phyloP scores from a whole-genome alignment of 2,888 invertebrate genomes.

The Acheta domesticus region DNA sequence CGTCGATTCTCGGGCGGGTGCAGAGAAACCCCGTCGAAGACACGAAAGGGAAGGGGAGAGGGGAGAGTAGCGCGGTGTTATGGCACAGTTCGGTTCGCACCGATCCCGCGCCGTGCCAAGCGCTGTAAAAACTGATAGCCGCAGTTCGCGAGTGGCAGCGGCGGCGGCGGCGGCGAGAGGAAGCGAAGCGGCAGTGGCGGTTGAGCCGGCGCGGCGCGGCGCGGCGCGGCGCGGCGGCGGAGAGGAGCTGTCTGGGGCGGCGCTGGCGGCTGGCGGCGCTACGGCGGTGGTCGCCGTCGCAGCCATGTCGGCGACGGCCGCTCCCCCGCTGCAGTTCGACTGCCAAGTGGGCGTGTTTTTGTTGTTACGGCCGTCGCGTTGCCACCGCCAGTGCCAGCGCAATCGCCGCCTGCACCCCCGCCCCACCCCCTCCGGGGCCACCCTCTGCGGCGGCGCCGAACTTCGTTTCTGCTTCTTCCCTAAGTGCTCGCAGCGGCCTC shows the following conservation, averaged over 20 bases:
- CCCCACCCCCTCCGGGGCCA: not conserved
- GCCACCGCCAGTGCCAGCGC: conserved; percentile 22
- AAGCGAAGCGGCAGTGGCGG: no score
- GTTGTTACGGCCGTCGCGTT: not conserved
- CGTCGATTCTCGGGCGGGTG: not conserved
- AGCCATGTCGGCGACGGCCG: no score
- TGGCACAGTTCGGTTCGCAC: not conserved
- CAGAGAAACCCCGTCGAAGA: no score
- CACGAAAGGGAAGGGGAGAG: not conserved
- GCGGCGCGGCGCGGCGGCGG: no score
- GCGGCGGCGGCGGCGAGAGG: no score
- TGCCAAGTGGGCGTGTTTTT: conserved; percentile 18
- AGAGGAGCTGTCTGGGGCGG: no score
- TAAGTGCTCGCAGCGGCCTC: no score
- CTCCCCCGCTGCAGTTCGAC: not conserved
- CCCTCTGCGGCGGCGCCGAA: conserved; percentile 18
- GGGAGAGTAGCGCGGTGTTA: not conserved
- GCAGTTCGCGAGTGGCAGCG: not conserved
- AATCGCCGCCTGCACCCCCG: not conserved
- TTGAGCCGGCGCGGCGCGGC: no score
- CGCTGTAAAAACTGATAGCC: conserved; percentile 7
- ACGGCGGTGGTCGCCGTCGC: no score
- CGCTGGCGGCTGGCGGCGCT: no score
- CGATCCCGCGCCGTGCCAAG: not conserved
- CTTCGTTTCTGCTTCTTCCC: no score